Conservation (phyloP, 2,113 vertebrate genomes). For the Larimichthys polyactis region DNA sequence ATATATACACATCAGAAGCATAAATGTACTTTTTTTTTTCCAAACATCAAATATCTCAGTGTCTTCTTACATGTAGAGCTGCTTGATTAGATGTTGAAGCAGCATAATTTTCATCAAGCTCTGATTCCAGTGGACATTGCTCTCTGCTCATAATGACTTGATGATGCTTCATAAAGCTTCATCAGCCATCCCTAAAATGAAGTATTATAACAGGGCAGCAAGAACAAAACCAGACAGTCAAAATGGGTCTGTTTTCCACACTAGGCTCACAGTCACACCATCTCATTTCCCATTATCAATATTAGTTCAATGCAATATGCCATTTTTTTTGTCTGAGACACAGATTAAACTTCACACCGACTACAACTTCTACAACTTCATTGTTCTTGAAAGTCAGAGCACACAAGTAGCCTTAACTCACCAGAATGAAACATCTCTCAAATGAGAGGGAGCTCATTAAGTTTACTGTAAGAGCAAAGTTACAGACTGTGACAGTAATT, state of each 20-base stretch:
- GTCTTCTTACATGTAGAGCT: neutral
- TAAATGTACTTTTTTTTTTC: neutral
- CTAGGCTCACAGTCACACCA: slow-evolving; percentile 10
- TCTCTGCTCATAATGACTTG: neutral
- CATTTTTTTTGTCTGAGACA: neutral
- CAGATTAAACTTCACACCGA: neutral
- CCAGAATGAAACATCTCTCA: slow-evolving; percentile 51
- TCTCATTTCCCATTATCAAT: slow-evolving; percentile 34
- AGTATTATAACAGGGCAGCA: neutral
- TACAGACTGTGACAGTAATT: slow-evolving; percentile 80
- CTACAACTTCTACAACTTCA: slow-evolving; percentile 23
- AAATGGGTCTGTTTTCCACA: slow-evolving; percentile 14
- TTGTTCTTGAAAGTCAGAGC: slow-evolving; percentile 34
- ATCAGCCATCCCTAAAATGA: slow-evolving; percentile 17
- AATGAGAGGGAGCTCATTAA: slow-evolving; percentile 73
- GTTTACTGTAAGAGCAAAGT: slow-evolving; percentile 49
- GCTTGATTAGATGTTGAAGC: slow-evolving; percentile 7
- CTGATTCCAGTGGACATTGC: neutral
- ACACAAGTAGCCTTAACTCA: slow-evolving; percentile 15
- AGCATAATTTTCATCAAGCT: slow-evolving; percentile 5
- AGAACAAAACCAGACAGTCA: neutral
- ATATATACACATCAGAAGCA: neutral
- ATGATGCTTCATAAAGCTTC: slow-evolving; percentile 17
- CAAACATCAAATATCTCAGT: neutral
- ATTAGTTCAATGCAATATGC: neutral